Conservation (phyloP, 2,113 vertebrate species). For the Sterrhoptilus dennistouni region DNA sequence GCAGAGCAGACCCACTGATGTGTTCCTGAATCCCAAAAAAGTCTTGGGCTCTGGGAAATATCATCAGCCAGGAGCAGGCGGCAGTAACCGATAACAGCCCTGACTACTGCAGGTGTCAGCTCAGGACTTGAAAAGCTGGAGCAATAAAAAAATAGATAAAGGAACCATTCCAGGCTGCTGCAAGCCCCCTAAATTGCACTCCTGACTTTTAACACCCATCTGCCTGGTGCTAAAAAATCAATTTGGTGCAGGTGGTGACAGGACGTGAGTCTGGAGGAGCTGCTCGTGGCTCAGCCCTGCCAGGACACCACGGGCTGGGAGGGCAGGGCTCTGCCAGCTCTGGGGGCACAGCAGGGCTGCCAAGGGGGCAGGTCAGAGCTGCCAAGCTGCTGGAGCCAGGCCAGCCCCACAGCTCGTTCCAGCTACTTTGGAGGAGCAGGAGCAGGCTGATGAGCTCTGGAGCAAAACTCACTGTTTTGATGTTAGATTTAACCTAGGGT, state of each 20-base stretch:
- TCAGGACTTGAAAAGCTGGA: not conserved
- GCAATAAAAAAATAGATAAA: constrained; percentile 3
- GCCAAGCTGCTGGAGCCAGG: not conserved
- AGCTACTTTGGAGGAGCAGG: not conserved
- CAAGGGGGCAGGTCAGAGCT: not conserved
- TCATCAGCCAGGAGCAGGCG: not conserved
- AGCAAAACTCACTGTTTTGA: not conserved
- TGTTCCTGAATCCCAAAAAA: not conserved
- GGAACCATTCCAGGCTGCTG: not conserved
- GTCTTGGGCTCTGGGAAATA: not conserved
- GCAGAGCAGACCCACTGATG: not conserved
- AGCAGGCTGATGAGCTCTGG: not conserved
- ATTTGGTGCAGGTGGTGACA: not conserved
- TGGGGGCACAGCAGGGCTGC: not conserved
- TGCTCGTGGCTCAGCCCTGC: not conserved
- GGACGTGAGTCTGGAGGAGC: not conserved
- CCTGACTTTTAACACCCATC: not conserved
- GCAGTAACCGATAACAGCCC: not conserved
- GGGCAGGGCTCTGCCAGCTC: not conserved
- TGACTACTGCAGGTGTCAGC: rapidly evolving
- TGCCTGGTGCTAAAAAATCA: not conserved
- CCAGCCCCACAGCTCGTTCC: not conserved
- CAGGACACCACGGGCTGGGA: rapidly evolving
- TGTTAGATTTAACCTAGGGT: not conserved
- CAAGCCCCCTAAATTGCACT: not conserved